Conservation (phyloP, 1,140 invertebrate species). For the Sweltsa coloradensis region DNA sequence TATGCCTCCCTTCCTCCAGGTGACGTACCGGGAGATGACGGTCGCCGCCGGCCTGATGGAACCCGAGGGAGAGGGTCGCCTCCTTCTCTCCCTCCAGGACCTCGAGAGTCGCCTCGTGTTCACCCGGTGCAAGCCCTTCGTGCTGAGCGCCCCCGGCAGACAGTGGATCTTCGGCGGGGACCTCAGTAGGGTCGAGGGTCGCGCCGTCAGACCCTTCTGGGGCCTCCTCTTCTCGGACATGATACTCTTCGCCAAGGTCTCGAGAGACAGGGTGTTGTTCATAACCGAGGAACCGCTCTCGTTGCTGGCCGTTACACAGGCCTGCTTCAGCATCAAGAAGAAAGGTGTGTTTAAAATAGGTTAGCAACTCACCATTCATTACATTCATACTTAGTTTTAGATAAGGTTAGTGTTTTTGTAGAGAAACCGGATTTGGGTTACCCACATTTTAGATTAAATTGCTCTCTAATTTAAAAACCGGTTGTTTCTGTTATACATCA, state of each 20-base stretch:
- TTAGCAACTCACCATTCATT: too few relatives aligned
- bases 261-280: constrained; percentile 68
- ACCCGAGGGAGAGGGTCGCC: constrained; percentile 63
- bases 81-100: constrained; percentile 64
- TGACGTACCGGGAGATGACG: constrained; percentile 60
- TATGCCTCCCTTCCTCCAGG: constrained; percentile 14
- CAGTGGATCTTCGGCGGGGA: constrained; percentile 83
- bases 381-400: too few relatives aligned
- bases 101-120: constrained; percentile 72
- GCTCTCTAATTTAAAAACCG: too few relatives aligned
- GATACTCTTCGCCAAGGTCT: constrained; percentile 71
- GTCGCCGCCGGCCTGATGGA: constrained; percentile 71
- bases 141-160: constrained; percentile 61
- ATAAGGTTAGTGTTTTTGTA: too few relatives aligned
- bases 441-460: too few relatives aligned
- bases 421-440: too few relatives aligned
- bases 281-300: constrained; percentile 75
- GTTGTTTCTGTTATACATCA: too few relatives aligned
- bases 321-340: constrained; percentile 72
- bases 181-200: constrained; percentile 63
- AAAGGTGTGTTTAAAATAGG: constrained; percentile 50
- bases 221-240: constrained; percentile 70
- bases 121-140: constrained; percentile 77
- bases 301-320: constrained; percentile 60
- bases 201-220: constrained; percentile 69